Percentiles rank a stretch among this genome's conserved stretches.
Evolutionary conservation across 2,797 vertebrate species (phyloP).

Genomic region (Pseudomugil tenellus): DNA sequence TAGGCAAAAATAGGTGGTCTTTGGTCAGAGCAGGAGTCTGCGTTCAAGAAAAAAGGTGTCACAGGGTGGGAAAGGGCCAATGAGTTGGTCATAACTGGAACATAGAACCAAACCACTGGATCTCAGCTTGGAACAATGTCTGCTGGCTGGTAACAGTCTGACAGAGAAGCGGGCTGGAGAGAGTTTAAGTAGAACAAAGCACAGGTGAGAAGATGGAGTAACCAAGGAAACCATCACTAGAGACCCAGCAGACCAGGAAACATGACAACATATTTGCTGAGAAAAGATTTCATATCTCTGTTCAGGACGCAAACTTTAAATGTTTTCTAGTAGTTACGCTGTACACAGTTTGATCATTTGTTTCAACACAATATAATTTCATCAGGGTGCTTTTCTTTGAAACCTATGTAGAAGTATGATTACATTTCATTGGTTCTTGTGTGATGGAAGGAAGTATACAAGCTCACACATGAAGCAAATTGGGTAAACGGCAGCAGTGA

Average conservation of each 20-base stretch:
- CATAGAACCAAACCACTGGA: too few species aligned
- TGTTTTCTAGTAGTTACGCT: neutral
- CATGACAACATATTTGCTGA: constrained; percentile 4
- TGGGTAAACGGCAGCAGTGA: constrained; percentile 27
- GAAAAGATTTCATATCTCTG: neutral
- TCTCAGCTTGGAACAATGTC: too few species aligned
- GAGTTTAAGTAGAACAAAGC: too few species aligned
- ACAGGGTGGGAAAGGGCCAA: too few species aligned
- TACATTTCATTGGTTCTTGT: neutral
- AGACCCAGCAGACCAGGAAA: neutral
- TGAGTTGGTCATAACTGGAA: too few species aligned
- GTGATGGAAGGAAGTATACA: constrained; percentile 20
- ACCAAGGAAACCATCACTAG: too few species aligned
- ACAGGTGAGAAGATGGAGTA: too few species aligned
- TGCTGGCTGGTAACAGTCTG: too few species aligned
- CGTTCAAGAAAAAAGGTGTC: too few species aligned
- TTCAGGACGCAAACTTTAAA: neutral
- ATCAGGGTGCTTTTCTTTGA: constrained; percentile 14
- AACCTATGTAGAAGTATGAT: constrained; percentile 26
- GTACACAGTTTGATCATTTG: constrained; percentile 2
- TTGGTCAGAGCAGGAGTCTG: too few species aligned
- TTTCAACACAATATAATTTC: neutral
- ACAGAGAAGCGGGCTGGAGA: too few species aligned
- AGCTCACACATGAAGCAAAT: constrained; percentile 26
- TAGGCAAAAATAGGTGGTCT: too few species aligned